These are phyloP conservation scores for Malaclemys terrapin DNA, from an alignment of 2,113 vertebrate genomes.

Conservation along the genomic window DNA sequence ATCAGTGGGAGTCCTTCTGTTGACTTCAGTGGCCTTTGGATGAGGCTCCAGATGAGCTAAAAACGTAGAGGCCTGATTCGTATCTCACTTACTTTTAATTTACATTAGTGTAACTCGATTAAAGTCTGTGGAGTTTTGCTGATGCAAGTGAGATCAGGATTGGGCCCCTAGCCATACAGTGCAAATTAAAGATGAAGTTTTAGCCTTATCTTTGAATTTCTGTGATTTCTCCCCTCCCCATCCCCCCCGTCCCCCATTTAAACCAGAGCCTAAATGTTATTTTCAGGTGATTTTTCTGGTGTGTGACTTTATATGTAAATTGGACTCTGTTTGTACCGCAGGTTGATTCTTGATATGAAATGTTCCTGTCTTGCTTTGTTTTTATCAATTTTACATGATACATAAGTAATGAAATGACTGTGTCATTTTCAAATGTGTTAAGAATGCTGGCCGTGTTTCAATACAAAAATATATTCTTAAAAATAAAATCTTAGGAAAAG, in stretches of 20 bases:
- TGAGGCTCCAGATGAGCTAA: not conserved
- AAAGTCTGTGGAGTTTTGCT: not conserved
- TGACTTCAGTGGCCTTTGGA: not conserved
- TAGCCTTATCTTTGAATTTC: conserved; percentile 45
- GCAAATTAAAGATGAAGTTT: conserved; percentile 18
- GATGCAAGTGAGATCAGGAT: not conserved
- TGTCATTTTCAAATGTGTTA: conserved; percentile 78
- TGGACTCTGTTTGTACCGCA: conserved; percentile 76
- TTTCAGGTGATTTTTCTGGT: conserved; percentile 54
- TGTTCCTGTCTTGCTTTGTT: conserved; percentile 77
- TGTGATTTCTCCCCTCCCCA: not conserved
- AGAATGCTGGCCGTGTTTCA: conserved; percentile 82
- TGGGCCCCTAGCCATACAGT: not conserved
- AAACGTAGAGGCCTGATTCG: conserved; percentile 51
- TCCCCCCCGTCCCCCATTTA: conserved; percentile 39
- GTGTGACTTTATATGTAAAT: conserved; percentile 74
- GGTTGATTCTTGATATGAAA: conserved; percentile 64
- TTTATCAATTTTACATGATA: conserved; percentile 73
- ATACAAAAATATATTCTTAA: conserved; percentile 80
- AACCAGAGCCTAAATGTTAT: conserved; percentile 2
- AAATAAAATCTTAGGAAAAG: conserved; percentile 73
- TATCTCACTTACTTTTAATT: conserved; percentile 15
- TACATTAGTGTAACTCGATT: not conserved
- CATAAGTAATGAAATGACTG: conserved; percentile 74
- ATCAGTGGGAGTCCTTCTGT: conserved; percentile 63